Evolutionary conservation across 30 jellyfish, hydroid and myxozoan genomes (phyloP).

Genomic region (Turritopsis dohrnii): DNA sequence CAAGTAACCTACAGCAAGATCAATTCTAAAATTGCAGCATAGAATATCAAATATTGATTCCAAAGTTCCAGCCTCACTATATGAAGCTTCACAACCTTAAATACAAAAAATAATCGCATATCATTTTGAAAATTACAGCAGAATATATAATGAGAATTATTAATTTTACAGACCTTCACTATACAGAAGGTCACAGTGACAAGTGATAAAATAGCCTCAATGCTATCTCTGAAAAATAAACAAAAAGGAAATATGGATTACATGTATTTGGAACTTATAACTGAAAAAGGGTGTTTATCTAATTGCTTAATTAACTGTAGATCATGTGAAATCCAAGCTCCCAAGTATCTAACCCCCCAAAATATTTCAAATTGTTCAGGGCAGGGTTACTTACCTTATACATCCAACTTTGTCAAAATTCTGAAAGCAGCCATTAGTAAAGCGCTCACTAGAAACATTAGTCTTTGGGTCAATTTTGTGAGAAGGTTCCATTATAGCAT

Average conservation of each 20-base stretch:
- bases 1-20: not conserved
- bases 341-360: too few relatives aligned
- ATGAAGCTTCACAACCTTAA: constrained; percentile 16
- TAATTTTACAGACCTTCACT: not conserved
- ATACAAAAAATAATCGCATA: not conserved
- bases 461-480: not conserved
- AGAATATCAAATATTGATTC: constrained; percentile 20
- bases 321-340: too few relatives aligned
- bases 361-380: too few relatives aligned
- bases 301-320: too few relatives aligned
- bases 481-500: not conserved
- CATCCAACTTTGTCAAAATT: constrained; percentile 21
- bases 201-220: not conserved
- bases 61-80: not conserved
- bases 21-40: constrained; percentile 23
- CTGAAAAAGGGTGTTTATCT: not conserved
- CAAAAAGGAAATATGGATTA: not conserved
- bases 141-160: not conserved
- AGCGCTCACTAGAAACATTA: not conserved
- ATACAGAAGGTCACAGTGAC: not conserved
- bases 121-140: not conserved
- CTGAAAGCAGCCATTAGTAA: constrained; percentile 7
- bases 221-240: not conserved
- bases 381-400: constrained; percentile 18
- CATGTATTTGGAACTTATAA: not conserved